Percentiles rank a stretch among this genome's conserved stretches.
Conservation (phyloP, 1,140 invertebrate genomes). For the Ips typographus region DNA sequence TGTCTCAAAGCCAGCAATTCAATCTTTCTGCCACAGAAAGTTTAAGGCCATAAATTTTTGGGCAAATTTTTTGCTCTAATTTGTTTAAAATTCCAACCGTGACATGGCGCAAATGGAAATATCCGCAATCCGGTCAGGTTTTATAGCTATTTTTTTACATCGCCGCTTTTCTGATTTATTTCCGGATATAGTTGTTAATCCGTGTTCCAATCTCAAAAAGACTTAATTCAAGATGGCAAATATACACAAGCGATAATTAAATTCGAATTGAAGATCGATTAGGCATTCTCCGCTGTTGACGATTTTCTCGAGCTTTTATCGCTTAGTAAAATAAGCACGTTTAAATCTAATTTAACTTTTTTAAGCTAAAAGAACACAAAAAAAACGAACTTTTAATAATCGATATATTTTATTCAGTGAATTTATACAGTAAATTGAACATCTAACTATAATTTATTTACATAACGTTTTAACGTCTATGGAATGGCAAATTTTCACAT, state of each 20-base stretch:
- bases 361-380: neutral
- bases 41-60: conserved; percentile 31
- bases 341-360: too few species aligned
- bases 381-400: conserved; percentile 13
- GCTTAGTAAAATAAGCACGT: too few species aligned
- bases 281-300: too few species aligned
- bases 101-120: conserved; percentile 15
- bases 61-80: conserved; percentile 24
- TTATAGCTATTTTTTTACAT: conserved; percentile 7
- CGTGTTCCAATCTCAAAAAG: neutral
- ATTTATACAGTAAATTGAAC: conserved; percentile 26
- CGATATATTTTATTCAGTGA: conserved; percentile 20
- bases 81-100: conserved; percentile 30
- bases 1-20: conserved; percentile 32
- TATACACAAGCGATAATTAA: too few species aligned
- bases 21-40: conserved; percentile 30
- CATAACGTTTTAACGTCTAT: neutral
- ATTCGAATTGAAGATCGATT: too few species aligned
- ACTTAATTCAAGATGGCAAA: too few species aligned
- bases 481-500: conserved; percentile 32
- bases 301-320: too few species aligned
- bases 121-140: conserved; percentile 11
- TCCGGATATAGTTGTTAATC: neutral
- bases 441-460: conserved; percentile 23
- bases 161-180: neutral